Conservation (phyloP, 2,888 invertebrate species). For the Athetis lepigone region DNA sequence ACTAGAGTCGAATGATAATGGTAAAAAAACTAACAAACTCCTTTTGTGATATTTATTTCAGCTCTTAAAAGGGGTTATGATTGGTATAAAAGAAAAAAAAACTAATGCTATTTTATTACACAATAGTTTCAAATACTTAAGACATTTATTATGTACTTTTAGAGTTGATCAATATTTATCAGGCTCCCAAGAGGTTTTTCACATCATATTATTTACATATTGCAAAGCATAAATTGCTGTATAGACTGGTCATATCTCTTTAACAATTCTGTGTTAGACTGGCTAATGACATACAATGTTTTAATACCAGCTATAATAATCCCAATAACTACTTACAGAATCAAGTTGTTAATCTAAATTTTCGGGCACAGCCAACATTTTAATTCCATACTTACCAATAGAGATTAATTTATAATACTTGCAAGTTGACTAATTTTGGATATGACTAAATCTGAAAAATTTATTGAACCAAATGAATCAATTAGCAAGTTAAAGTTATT, state of each 20-base stretch:
- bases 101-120: conserved; percentile 78
- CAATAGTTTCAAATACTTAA: conserved; percentile 77
- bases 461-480: conserved; percentile 49
- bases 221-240: conserved; percentile 62
- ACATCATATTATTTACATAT: conserved; percentile 66
- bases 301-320: conserved; percentile 50
- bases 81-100: conserved; percentile 83
- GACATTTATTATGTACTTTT: conserved; percentile 79
- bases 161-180: conserved; percentile 67
- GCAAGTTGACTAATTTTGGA: conserved; percentile 63
- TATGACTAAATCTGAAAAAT: conserved; percentile 57
- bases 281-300: conserved; percentile 37
- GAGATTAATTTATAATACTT: conserved; percentile 74
- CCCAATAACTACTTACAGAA: conserved; percentile 59
- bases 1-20: too few species aligned
- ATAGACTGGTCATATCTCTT: conserved; percentile 55
- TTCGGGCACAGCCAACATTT: conserved; percentile 84
- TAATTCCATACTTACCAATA: conserved; percentile 79
- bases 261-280: conserved; percentile 26
- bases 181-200: conserved; percentile 57
- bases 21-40: conserved; percentile 52
- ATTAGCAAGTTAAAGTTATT: conserved; percentile 44
- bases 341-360: conserved; percentile 65
- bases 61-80: conserved; percentile 81
- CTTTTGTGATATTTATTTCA: conserved; percentile 84